Conservation (phyloP, 2,888 invertebrate species). For the Hoplodrina ambigua region DNA sequence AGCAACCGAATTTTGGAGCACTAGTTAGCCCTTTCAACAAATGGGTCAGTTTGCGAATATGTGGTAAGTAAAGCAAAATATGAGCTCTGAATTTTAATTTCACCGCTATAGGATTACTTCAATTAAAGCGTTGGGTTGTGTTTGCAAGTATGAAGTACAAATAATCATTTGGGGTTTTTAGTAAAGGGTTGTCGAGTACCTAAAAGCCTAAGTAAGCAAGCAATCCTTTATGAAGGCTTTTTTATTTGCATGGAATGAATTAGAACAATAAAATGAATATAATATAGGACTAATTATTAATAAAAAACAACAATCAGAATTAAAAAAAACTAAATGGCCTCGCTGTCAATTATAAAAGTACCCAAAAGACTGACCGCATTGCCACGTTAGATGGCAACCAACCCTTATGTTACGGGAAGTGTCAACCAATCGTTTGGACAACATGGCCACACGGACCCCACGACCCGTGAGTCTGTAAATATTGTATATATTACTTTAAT, state of each 20-base stretch:
- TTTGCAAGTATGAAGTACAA: background rate
- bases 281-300: too few relatives aligned
- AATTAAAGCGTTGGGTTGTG: constrained; percentile 12
- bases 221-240: background rate
- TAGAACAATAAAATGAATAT: too few relatives aligned
- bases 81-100: constrained; percentile 31
- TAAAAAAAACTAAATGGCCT: too few relatives aligned
- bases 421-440: too few relatives aligned
- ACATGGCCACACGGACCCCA: too few relatives aligned
- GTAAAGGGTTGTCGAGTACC: background rate
- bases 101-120: constrained; percentile 24
- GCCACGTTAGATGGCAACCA: too few relatives aligned
- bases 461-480: too few relatives aligned
- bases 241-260: background rate
- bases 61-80: constrained; percentile 25
- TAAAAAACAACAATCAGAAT: too few relatives aligned
- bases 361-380: too few relatives aligned
- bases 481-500: too few relatives aligned
- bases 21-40: constrained; percentile 51
- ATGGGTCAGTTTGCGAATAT: constrained; percentile 41
- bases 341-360: too few relatives aligned
- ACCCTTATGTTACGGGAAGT: too few relatives aligned
- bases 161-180: background rate
- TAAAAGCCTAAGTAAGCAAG: background rate
- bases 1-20: constrained; percentile 36